Percentiles rank a stretch among this genome's conserved stretches.
Conservation (phyloP, 1,140 invertebrate genomes). For the Pomacea maculata region DNA sequence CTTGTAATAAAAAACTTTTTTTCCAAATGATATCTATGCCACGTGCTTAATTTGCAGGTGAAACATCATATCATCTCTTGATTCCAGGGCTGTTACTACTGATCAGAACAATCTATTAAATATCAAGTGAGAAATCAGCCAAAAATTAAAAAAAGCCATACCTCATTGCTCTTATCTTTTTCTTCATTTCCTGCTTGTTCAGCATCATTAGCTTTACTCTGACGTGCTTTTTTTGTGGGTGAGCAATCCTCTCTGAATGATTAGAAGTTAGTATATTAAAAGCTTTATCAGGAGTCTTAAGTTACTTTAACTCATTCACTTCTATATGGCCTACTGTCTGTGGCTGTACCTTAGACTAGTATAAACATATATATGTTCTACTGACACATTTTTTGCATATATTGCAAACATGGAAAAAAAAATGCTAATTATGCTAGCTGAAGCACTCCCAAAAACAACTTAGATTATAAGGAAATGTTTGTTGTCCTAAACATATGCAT, state of each 20-base stretch:
- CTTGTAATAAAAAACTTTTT: no score
- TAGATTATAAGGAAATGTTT: background rate
- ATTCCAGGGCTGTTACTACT: no score
- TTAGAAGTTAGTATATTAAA: background rate
- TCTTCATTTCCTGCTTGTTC: background rate
- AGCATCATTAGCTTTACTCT: constrained; percentile 12
- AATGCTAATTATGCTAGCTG: background rate
- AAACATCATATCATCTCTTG: no score
- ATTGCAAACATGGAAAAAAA: background rate
- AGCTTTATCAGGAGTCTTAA: background rate
- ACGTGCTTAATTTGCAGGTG: no score
- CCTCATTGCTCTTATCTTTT: background rate
- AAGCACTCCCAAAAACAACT: background rate
- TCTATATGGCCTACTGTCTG: no score
- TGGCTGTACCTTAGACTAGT: no score
- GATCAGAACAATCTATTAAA: no score
- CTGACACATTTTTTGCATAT: background rate
- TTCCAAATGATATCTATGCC: no score
- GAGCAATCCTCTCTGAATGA: background rate
- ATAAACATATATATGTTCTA: background rate
- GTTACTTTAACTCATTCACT: no score
- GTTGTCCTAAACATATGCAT: no score
- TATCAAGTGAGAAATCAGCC: no score
- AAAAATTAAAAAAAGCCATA: background rate
- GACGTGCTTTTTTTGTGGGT: background rate